phyloP scores from a whole-genome alignment of 2,113 vertebrate genomes.

The Aramus guarauna region DNA sequence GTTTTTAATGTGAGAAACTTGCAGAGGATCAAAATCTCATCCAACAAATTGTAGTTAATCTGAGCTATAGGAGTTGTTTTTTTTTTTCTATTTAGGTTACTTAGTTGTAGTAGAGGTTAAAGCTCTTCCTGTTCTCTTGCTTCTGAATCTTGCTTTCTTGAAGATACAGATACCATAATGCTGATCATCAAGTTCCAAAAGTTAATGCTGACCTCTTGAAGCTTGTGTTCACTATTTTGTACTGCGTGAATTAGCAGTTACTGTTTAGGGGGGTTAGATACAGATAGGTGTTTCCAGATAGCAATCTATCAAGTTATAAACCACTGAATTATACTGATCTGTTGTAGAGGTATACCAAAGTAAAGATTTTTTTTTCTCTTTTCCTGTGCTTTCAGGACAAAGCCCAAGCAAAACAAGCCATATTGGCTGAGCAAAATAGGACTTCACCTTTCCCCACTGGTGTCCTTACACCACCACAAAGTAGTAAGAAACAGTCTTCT shows the following conservation, averaged over 20 bases:
- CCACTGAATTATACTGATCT: background rate
- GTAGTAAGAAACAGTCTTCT: conserved; percentile 81
- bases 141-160: background rate
- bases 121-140: background rate
- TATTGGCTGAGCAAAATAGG: conserved; percentile 76
- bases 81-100: background rate
- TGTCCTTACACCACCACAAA: conserved; percentile 90
- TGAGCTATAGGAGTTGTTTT: rapidly evolving
- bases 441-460: conserved; percentile 82
- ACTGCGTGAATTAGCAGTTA: background rate
- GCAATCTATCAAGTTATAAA: background rate
- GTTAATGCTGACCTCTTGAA: background rate
- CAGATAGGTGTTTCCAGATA: background rate
- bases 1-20: background rate
- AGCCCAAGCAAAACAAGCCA: conserved; percentile 82
- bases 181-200: background rate
- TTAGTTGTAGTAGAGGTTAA: background rate
- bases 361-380: background rate
- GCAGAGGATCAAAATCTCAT: background rate
- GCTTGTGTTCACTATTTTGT: background rate
- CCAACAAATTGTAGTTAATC: background rate
- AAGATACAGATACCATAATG: background rate
- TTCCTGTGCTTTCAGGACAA: conserved; percentile 77
- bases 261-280: background rate
- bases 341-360: background rate